A percentile compares a stretch with the other conserved stretches of the same genome.
phyloP scores from a whole-genome alignment of 2,888 invertebrate genomes.

The Aspidiotus rigidus region DNA sequence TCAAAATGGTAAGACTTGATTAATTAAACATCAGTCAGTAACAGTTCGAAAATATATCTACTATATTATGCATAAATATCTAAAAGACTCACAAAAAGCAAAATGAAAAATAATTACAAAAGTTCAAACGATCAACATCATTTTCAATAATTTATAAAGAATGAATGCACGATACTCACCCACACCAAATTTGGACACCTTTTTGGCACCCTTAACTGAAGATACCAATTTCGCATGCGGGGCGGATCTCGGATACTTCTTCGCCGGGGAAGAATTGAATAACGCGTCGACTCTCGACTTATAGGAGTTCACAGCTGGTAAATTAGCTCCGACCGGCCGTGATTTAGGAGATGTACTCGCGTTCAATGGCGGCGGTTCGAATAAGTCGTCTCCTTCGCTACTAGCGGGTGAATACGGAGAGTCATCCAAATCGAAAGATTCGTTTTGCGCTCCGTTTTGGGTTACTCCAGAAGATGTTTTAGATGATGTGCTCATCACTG shows the following conservation, averaged over 20 bases:
- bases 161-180: neutral
- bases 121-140: neutral
- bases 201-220: constrained; percentile 14
- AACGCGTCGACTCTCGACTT: constrained; percentile 27
- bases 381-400: constrained; percentile 78
- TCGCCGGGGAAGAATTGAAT: constrained; percentile 18
- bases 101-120: no score
- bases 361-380: constrained; percentile 58
- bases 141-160: neutral
- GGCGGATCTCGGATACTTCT: constrained; percentile 6
- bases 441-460: constrained; percentile 35
- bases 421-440: constrained; percentile 23
- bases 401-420: constrained; percentile 68
- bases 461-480: neutral
- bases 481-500: constrained; percentile 28
- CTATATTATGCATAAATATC: no score
- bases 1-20: no score
- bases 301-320: constrained; percentile 23
- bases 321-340: constrained; percentile 8
- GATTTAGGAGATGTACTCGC: constrained; percentile 38
- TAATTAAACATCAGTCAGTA: no score
- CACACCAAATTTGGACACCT: neutral
- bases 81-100: no score
- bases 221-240: constrained; percentile 13
- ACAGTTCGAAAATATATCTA: no score